A percentile compares a stretch with the other conserved stretches of the same genome.
These are phyloP conservation scores for Synergus umbraculus DNA, from an alignment of 2,888 invertebrate species.

Conservation along the genomic window DNA sequence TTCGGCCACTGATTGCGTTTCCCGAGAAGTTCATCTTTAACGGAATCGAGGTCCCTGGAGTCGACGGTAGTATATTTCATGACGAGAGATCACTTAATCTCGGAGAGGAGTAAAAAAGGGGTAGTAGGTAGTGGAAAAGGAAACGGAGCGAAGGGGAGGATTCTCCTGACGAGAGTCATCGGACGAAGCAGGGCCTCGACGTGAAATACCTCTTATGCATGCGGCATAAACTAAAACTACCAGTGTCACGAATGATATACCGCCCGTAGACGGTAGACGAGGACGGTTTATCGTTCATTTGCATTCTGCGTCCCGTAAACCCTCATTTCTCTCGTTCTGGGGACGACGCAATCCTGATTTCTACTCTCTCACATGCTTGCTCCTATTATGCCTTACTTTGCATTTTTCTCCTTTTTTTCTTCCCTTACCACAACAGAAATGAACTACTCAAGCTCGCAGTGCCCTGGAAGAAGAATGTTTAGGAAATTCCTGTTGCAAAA, in stretches of 20 bases:
- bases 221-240: slow-evolving; percentile 68
- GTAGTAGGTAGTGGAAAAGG: background rate
- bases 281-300: slow-evolving; percentile 69
- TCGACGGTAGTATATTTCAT: slow-evolving; percentile 23
- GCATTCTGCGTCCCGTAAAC: slow-evolving; percentile 61
- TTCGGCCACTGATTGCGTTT: background rate
- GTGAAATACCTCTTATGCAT: slow-evolving; percentile 65
- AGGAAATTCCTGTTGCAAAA: background rate
- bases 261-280: slow-evolving; percentile 60
- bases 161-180: slow-evolving; percentile 54
- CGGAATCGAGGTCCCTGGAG: background rate
- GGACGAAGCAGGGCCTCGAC: slow-evolving; percentile 55
- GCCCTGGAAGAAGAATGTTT: background rate
- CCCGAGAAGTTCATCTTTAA: background rate
- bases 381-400: slow-evolving; percentile 30
- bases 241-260: slow-evolving; percentile 68
- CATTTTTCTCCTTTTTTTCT: slow-evolving; percentile 23
- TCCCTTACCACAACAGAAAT: slow-evolving; percentile 9
- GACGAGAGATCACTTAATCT: slow-evolving; percentile 40
- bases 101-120: slow-evolving; percentile 29
- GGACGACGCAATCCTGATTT: slow-evolving; percentile 35
- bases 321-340: slow-evolving; percentile 45
- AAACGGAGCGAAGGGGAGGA: slow-evolving; percentile 42
- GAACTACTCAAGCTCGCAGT: background rate
- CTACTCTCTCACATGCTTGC: slow-evolving; percentile 39